Percentiles rank a stretch among this genome's conserved stretches.
Evolutionary conservation across 2,797 vertebrate genomes (phyloP).

Genomic region (Propithecus perrieri): DNA sequence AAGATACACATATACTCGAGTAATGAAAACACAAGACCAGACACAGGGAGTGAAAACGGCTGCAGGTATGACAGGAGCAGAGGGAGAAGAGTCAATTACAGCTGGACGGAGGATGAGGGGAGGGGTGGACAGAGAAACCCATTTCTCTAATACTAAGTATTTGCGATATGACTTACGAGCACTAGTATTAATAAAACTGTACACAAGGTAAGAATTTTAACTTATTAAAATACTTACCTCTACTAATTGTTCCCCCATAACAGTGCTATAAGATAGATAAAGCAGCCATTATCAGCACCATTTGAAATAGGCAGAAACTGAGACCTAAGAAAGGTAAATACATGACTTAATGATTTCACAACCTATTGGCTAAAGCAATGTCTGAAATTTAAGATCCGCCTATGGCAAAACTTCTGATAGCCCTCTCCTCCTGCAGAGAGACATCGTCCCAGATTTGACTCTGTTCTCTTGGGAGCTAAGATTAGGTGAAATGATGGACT

Average conservation of each 20-base stretch:
- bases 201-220: neutral
- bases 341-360: neutral
- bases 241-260: neutral
- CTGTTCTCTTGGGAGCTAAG: neutral
- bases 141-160: neutral
- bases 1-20: neutral
- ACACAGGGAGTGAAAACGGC: neutral
- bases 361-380: neutral
- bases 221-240: neutral
- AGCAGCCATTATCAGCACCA: neutral
- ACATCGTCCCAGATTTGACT: neutral
- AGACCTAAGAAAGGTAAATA: neutral
- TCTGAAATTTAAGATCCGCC: neutral
- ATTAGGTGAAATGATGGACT: neutral
- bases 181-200: neutral
- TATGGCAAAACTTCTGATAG: neutral
- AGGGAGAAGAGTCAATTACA: neutral
- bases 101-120: neutral
- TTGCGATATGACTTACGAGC: neutral
- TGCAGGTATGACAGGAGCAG: neutral
- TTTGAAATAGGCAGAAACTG: neutral
- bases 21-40: neutral
- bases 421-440: neutral
- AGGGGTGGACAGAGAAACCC: neutral
- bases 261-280: neutral